Base-by-base conservation (phyloP, 2,113 vertebrate species). In the Epinephelus lanceolatus region DNA sequence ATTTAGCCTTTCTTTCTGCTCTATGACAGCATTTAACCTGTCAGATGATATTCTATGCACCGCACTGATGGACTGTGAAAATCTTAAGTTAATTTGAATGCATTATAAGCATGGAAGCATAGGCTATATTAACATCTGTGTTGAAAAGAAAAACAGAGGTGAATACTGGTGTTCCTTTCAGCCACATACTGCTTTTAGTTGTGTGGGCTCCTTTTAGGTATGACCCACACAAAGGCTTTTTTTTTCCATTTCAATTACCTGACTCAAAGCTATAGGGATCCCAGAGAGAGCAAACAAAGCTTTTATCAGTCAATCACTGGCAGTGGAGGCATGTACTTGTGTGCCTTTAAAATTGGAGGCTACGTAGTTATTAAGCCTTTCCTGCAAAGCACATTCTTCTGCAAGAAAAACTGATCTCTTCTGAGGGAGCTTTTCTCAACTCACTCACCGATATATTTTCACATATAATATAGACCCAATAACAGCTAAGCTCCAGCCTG, bases 261-360 rank as follows among this genome's bases (percentile, higher is more conserved):
- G 79, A 52, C 80, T 83, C 53, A 80, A 72, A 89, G 81, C 88
- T 84, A 61, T 80, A 57, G 69, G 78, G 85, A 88, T 92, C 84
- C 62, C 74, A 68, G 51, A 65, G 53, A 78, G 49, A 67, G 73
- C 83, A 88, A 88, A 91, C 90, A 93, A 92, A 89, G 89, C 82
- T 59, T 55, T 80, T 71, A 84, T 91, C 87, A 89, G 71, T 92
- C 91, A 92, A 72, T 91, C 88, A 88, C 76, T 4, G 66, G 66
- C 55, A 61, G 76, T 63, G 45, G 9, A 86, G 76, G 65, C 53
- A 52, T 71, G 68, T 78, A 78, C 83, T 83, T 76, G 67, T 87
- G 81, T 80, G 87, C 69, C 55, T 87, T 92, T 87, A 84, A 81
- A 90, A 85, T 81, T 65, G 78, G 86, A 87, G 79, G 73, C 80